Conservation (phyloP, 2,797 vertebrate species). For the Atherinosoma microstoma region DNA sequence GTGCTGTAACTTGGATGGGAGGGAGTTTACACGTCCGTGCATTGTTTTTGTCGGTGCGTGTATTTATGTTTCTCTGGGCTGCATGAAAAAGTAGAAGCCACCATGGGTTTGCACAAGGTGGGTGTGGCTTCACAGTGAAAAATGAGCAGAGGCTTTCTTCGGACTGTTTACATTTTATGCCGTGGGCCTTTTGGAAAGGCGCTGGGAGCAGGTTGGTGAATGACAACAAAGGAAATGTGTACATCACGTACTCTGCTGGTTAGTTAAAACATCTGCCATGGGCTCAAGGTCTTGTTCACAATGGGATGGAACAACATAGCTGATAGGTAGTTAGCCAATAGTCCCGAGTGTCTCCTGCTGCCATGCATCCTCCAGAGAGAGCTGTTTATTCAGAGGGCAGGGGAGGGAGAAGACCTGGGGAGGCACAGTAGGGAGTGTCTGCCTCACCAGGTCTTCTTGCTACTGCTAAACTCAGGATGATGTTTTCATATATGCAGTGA, state of each 20-base stretch:
- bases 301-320: slow-evolving; percentile 38
- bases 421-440: slow-evolving; percentile 58
- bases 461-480: slow-evolving; percentile 18
- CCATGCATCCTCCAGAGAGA: slow-evolving; percentile 44
- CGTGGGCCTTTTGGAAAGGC: slow-evolving; percentile 3
- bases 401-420: slow-evolving; percentile 35
- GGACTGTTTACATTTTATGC: slow-evolving; percentile 60
- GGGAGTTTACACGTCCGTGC: slow-evolving; percentile 14
- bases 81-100: slow-evolving; percentile 52
- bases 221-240: slow-evolving; percentile 35
- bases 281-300: slow-evolving; percentile 32
- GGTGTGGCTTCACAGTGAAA: slow-evolving; percentile 39
- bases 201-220: slow-evolving; percentile 14
- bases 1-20: slow-evolving; percentile 9
- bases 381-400: slow-evolving; percentile 65
- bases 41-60: slow-evolving; percentile 44
- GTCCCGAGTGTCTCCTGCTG: slow-evolving; percentile 39
- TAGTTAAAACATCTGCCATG: slow-evolving; percentile 36
- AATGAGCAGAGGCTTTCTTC: slow-evolving; percentile 51
- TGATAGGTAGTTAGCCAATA: slow-evolving; percentile 28
- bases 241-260: slow-evolving; percentile 23
- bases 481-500: slow-evolving; percentile 20
- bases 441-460: slow-evolving; percentile 45
- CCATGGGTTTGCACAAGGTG: slow-evolving; percentile 26
- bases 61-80: slow-evolving; percentile 49